Percentiles rank a stretch among this genome's conserved stretches.
Conservation (phyloP, 2,797 vertebrate species). For the Sciurus carolinensis region DNA sequence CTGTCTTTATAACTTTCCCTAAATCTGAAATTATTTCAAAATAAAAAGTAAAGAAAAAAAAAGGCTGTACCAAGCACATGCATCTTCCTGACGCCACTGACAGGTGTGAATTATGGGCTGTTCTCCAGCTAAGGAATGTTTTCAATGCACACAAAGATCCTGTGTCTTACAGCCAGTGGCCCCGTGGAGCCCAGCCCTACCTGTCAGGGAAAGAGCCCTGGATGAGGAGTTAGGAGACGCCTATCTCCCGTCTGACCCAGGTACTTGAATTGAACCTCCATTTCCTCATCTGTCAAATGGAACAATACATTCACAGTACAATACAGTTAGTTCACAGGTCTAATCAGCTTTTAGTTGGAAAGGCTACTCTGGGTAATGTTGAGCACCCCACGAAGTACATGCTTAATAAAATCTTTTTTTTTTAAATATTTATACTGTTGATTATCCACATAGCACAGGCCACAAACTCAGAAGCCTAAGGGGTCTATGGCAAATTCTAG, state of each 20-base stretch:
- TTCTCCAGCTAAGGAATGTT: neutral
- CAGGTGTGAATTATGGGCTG: neutral
- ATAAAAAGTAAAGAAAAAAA: constrained; percentile 14
- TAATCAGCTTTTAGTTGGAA: neutral
- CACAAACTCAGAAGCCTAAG: neutral
- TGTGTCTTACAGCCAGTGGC: neutral
- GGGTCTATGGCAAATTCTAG: neutral
- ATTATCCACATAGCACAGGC: neutral
- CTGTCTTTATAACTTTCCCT: neutral
- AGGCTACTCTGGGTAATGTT: neutral
- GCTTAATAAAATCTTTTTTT: neutral
- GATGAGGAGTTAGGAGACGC: neutral
- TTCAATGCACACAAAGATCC: neutral
- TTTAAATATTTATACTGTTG: no score
- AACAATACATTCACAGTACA: neutral
- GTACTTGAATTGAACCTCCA: neutral
- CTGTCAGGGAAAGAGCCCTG: neutral
- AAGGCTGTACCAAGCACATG: neutral
- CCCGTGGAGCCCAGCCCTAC: neutral
- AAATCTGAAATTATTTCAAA: constrained; percentile 45
- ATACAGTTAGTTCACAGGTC: neutral
- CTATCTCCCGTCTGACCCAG: neutral
- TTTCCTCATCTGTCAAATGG: neutral
- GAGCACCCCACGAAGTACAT: neutral
- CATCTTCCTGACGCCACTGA: neutral